Percentiles rank a stretch among this genome's conserved stretches.
Conservation (phyloP, 2,888 invertebrate genomes). For the Harpalus rubripes region DNA sequence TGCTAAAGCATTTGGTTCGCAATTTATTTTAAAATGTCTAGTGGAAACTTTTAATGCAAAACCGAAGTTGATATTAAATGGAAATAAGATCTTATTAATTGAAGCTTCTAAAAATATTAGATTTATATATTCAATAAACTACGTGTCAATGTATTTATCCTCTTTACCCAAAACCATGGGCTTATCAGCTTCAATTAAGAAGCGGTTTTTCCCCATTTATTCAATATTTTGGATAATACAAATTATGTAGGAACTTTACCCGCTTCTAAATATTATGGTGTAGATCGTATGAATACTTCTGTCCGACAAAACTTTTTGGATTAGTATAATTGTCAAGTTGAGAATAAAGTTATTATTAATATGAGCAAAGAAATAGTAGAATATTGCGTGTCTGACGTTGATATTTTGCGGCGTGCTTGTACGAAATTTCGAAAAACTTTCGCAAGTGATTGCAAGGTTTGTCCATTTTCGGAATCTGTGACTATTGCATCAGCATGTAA, state of each 20-base stretch:
- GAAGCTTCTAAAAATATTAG: constrained; percentile 36
- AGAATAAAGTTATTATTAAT: too few species aligned
- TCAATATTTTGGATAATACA: constrained; percentile 69
- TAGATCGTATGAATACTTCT: too few species aligned
- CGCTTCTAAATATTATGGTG: too few species aligned
- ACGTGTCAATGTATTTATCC: constrained; percentile 68
- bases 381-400: too few species aligned
- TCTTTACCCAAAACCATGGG: constrained; percentile 68
- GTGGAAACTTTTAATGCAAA: constrained; percentile 69
- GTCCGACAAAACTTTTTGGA: too few species aligned
- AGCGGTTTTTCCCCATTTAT: constrained; percentile 69
- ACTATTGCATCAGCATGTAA: constrained; percentile 72
- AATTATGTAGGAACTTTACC: constrained; percentile 70
- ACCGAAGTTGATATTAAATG: not conserved
- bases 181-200: constrained; percentile 63
- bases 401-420: too few species aligned
- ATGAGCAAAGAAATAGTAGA: too few species aligned
- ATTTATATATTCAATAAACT: constrained; percentile 56
- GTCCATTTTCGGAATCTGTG: constrained; percentile 69
- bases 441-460: too few species aligned
- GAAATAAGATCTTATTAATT: constrained; percentile 11
- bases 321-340: too few species aligned
- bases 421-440: too few species aligned
- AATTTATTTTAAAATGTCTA: too few species aligned
- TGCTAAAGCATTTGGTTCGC: constrained; percentile 62